phyloP scores from a whole-genome alignment of 2,797 vertebrate species.

The Bucorvus abyssinicus region DNA sequence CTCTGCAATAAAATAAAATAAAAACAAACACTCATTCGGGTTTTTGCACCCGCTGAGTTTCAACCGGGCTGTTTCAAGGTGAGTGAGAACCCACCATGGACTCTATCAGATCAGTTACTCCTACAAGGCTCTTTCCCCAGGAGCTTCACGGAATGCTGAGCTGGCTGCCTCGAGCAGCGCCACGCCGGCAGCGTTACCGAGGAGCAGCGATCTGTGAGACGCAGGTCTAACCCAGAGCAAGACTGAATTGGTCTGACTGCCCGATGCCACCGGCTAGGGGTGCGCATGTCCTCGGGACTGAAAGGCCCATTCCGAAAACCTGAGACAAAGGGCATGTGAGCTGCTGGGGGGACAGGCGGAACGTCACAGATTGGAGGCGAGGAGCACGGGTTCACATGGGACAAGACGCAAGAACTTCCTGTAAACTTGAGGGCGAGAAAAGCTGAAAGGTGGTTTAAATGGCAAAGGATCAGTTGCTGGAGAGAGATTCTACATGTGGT shows the following conservation, averaged over 20 bases:
- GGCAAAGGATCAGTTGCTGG: background rate
- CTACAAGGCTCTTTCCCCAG: background rate
- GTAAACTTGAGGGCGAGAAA: slow-evolving; percentile 16
- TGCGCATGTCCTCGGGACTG: background rate
- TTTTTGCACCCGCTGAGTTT: slow-evolving; percentile 51
- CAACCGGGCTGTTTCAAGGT: slow-evolving; percentile 34
- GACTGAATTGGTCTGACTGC: background rate
- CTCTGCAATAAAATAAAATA: background rate
- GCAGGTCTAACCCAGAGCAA: background rate
- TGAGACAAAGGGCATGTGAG: slow-evolving; percentile 63
- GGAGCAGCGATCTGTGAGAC: background rate
- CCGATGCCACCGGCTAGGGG: background rate
- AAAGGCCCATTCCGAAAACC: slow-evolving; percentile 36
- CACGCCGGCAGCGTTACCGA: background rate
- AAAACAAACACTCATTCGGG: background rate
- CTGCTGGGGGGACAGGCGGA: background rate
- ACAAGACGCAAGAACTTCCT: background rate
- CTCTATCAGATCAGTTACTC: background rate
- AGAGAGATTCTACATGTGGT: background rate
- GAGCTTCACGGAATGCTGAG: background rate
- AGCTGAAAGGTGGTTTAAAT: background rate
- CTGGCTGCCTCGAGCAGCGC: background rate
- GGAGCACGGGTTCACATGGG: background rate
- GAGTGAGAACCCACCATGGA: background rate
- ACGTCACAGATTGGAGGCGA: background rate